These are phyloP conservation scores for Siniperca obscura DNA, from an alignment of 2,797 vertebrate species.

Conservation along the genomic window DNA sequence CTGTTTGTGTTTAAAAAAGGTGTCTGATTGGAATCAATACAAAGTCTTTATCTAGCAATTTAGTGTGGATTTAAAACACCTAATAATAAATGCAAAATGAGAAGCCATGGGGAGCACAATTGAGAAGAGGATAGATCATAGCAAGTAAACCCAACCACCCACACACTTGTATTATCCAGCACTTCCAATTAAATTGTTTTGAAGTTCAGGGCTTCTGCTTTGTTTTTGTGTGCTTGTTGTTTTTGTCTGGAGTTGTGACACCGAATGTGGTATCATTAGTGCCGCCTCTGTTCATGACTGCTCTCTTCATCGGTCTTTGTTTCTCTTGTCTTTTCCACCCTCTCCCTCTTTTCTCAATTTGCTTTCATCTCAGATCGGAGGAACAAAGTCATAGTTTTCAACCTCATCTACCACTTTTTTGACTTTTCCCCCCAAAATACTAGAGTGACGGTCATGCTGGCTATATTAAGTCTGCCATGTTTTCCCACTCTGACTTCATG, in stretches of 20 bases:
- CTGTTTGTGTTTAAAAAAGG: conserved; percentile 19
- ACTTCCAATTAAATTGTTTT: conserved; percentile 79
- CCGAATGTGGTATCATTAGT: conserved; percentile 69
- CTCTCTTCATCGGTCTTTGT: conserved; percentile 48
- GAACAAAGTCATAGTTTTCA: conserved; percentile 53
- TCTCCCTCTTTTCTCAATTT: conserved; percentile 15
- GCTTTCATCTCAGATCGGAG: conserved; percentile 71
- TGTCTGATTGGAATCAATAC: conserved; percentile 27
- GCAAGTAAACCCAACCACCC: conserved; percentile 50
- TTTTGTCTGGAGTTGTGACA: conserved; percentile 56
- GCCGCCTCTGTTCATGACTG: conserved; percentile 40
- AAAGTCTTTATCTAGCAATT: conserved; percentile 9
- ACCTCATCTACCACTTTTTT: conserved; percentile 32
- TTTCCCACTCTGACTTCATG: background rate
- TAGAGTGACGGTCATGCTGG: background rate
- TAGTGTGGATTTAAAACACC: conserved; percentile 12
- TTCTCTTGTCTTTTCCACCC: conserved; percentile 35
- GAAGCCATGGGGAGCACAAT: conserved; percentile 11
- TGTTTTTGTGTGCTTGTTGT: conserved; percentile 65
- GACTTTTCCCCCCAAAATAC: background rate
- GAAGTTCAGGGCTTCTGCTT: conserved; percentile 67
- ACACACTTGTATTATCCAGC: conserved; percentile 62
- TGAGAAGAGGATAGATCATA: conserved; percentile 41
- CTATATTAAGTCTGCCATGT: background rate
- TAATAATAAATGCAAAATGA: conserved; percentile 26